A percentile compares a stretch with the other conserved stretches of the same genome.
phyloP scores from a whole-genome alignment of 2,113 vertebrate genomes.

The Psilopsiagon aurifrons region DNA sequence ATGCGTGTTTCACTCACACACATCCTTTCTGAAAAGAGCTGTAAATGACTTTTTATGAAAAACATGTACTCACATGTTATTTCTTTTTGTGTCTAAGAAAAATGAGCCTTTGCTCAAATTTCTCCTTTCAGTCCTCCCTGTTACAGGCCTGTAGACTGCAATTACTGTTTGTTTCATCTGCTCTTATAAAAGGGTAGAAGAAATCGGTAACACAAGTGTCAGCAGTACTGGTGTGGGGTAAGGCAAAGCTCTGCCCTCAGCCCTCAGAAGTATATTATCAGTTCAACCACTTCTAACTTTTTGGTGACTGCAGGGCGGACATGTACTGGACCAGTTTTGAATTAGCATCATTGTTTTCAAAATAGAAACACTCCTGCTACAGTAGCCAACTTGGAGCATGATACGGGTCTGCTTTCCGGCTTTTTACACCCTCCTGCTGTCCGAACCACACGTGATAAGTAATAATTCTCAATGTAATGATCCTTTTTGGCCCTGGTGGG shows the following conservation, averaged over 20 bases:
- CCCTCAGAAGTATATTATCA: not conserved
- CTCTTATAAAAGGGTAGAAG: not conserved
- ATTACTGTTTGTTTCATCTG: not conserved
- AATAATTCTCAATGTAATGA: not conserved
- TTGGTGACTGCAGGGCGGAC: not conserved
- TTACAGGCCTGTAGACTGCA: not conserved
- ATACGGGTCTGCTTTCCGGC: not conserved
- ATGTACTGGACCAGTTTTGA: not conserved
- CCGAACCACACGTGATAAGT: not conserved
- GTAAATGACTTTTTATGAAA: not conserved
- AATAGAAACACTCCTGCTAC: not conserved
- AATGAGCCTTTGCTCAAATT: slow-evolving; percentile 14
- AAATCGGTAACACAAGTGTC: not conserved
- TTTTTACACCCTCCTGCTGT: not conserved
- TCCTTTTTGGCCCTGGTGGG: not conserved
- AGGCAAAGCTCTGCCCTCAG: not conserved
- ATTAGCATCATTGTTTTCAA: not conserved
- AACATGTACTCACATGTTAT: not conserved
- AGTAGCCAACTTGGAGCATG: not conserved
- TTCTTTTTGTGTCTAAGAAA: slow-evolving; percentile 2
- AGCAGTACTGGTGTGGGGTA: not conserved
- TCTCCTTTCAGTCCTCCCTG: slow-evolving; percentile 1
- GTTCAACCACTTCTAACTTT: not conserved
- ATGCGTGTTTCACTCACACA: not conserved
- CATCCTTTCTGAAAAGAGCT: not conserved